Evolutionary conservation across 2,113 vertebrate genomes (phyloP).

Genomic region (Acanthochromis polyacanthus): DNA sequence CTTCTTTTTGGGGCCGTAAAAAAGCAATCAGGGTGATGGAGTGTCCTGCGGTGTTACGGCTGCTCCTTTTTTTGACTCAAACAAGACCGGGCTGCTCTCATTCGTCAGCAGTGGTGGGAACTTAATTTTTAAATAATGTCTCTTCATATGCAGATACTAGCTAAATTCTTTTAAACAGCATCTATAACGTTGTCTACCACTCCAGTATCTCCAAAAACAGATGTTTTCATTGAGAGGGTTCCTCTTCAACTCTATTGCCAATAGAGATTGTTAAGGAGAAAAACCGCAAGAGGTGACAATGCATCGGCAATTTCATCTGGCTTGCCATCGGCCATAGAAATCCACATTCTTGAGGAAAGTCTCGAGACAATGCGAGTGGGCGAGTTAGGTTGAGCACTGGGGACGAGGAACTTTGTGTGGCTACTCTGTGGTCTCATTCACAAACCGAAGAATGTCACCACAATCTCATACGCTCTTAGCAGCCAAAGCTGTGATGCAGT

Average conservation of each 20-base stretch:
- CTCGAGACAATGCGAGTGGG: constrained; percentile 79
- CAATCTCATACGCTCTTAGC: constrained; percentile 73
- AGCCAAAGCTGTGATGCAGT: constrained; percentile 71
- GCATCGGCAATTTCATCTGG: constrained; percentile 75
- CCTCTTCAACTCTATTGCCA: constrained; percentile 58
- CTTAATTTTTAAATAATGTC: constrained; percentile 25
- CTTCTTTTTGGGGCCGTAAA: constrained; percentile 60
- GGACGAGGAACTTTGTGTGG: constrained; percentile 77
- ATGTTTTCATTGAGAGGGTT: constrained; percentile 44
- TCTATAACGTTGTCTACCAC: background rate
- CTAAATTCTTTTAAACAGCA: constrained; percentile 7
- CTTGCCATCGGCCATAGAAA: constrained; percentile 72
- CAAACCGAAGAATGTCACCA: constrained; percentile 82
- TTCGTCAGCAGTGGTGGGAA: constrained; percentile 8
- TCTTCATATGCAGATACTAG: constrained; percentile 1
- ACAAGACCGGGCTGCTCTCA: constrained; percentile 39
- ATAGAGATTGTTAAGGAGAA: constrained; percentile 56
- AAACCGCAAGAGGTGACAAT: constrained; percentile 78
- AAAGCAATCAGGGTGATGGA: constrained; percentile 55
- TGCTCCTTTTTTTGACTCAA: constrained; percentile 40
- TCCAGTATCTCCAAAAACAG: constrained; percentile 39
- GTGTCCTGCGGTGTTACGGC: constrained; percentile 47
- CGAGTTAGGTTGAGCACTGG: constrained; percentile 68
- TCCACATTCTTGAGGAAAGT: constrained; percentile 82
- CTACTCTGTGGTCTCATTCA: constrained; percentile 78